These are phyloP conservation scores for Oncorhynchus mykiss DNA, from an alignment of 2,113 vertebrate genomes.

Conservation along the genomic window DNA sequence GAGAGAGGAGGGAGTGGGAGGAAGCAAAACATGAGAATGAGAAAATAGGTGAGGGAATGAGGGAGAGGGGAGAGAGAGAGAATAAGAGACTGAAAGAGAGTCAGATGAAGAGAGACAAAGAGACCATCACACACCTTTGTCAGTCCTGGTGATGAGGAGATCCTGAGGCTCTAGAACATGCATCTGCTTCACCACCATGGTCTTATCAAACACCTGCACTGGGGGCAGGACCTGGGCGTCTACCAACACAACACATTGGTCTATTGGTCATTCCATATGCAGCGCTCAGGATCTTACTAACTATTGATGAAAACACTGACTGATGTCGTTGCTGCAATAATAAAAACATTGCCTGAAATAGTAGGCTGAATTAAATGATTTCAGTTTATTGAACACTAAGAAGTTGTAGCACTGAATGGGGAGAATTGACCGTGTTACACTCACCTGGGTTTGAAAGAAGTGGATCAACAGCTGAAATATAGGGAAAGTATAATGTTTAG, in stretches of 20 bases:
- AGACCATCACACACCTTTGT: slow-evolving; percentile 82
- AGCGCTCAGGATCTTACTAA: not conserved
- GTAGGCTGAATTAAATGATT: too few species aligned
- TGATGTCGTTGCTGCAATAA: not conserved
- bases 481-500: not conserved
- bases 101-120: slow-evolving; percentile 18
- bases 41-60: not conserved
- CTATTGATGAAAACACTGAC: too few species aligned
- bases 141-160: slow-evolving; percentile 87
- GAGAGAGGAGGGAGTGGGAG: not conserved
- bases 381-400: too few species aligned
- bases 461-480: slow-evolving; percentile 49
- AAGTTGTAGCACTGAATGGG: too few species aligned
- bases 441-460: slow-evolving; percentile 59
- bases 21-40: too few species aligned
- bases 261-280: not conserved
- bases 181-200: slow-evolving; percentile 92
- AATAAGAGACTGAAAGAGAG: slow-evolving; percentile 3
- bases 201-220: slow-evolving; percentile 91
- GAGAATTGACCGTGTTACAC: not conserved
- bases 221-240: slow-evolving; percentile 76
- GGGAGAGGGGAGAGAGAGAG: not conserved
- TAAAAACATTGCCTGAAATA: too few species aligned
- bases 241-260: slow-evolving; percentile 55
- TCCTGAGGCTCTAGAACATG: slow-evolving; percentile 93